A percentile compares a stretch with the other conserved stretches of the same genome.
Evolutionary conservation across 2,797 vertebrate genomes (phyloP).

Genomic region (Pygocentrus nattereri): DNA sequence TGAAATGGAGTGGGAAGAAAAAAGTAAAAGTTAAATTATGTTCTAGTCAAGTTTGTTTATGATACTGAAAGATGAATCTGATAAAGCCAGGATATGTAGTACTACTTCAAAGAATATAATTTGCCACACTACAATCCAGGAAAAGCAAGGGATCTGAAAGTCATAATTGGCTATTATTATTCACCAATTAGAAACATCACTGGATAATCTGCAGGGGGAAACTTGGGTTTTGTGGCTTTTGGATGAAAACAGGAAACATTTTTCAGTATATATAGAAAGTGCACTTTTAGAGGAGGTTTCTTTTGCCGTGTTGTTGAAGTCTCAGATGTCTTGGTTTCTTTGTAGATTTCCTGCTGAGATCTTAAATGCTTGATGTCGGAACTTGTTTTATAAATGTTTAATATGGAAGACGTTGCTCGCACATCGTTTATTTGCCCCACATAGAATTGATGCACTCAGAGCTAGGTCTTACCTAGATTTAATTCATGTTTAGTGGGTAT

Average conservation of each 20-base stretch:
- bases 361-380: background rate
- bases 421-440: background rate
- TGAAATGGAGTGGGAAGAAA: background rate
- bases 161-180: constrained; percentile 58
- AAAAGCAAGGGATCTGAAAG: constrained; percentile 64
- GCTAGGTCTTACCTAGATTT: background rate
- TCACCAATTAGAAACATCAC: background rate
- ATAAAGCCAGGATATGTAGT: background rate
- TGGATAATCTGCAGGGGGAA: background rate
- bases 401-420: background rate
- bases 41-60: background rate
- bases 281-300: background rate
- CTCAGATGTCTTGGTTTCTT: background rate
- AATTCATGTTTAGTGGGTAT: background rate
- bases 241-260: background rate
- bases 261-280: background rate
- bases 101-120: background rate
- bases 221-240: background rate
- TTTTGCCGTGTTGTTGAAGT: background rate
- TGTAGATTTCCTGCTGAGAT: background rate
- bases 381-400: constrained; percentile 20
- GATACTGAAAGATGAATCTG: background rate
- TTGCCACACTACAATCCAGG: constrained; percentile 27
- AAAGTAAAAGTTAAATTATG: background rate
- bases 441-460: constrained; percentile 22